phyloP scores from a whole-genome alignment of 1,140 invertebrate genomes.

The Tetranychus urticae region DNA sequence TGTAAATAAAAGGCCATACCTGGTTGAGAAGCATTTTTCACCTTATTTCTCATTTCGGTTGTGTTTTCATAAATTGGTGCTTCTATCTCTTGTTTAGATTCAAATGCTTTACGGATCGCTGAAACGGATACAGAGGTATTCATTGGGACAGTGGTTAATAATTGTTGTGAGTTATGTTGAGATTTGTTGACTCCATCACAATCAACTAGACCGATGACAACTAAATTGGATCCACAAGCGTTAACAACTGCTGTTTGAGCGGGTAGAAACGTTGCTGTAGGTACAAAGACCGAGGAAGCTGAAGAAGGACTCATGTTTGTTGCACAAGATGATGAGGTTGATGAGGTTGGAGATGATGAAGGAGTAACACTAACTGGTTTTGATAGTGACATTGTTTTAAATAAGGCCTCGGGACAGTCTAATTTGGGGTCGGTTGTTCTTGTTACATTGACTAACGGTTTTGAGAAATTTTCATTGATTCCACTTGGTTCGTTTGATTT shows the following conservation, averaged over 20 bases:
- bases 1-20: background rate
- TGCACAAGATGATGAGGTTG: background rate
- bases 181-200: too few species aligned
- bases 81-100: background rate
- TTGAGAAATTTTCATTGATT: too few species aligned
- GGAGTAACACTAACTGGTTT: background rate
- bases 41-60: background rate
- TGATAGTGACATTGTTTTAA: background rate
- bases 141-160: too few species aligned
- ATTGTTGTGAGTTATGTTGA: too few species aligned
- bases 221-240: background rate
- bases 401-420: background rate
- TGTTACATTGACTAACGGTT: too few species aligned
- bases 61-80: background rate
- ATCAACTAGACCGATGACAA: too few species aligned
- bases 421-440: background rate
- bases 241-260: background rate
- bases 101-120: background rate
- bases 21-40: background rate
- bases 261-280: background rate
- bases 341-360: background rate
- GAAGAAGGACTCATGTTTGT: background rate
- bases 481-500: too few species aligned
- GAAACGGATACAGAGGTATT: background rate
- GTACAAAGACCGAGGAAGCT: background rate